phyloP scores from a whole-genome alignment of 2,888 invertebrate species.

The Xanthorhoe designata region DNA sequence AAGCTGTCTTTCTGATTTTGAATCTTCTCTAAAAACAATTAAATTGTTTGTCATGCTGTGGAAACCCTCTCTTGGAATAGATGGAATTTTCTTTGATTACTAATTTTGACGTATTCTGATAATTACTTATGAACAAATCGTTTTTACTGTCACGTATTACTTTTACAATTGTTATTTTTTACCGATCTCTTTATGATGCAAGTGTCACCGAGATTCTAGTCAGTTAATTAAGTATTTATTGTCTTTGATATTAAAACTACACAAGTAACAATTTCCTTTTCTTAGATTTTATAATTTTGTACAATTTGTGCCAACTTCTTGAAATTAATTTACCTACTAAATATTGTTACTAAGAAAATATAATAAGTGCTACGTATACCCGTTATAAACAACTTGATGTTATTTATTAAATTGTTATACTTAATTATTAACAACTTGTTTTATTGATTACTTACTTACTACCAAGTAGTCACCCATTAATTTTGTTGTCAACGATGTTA shows the following conservation, averaged over 20 bases:
- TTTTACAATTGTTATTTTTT: slow-evolving; percentile 18
- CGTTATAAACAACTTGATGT: slow-evolving; percentile 68
- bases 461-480: no score
- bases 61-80: not conserved
- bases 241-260: slow-evolving; percentile 12
- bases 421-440: slow-evolving; percentile 10
- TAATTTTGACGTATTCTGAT: not conserved
- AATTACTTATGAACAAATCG: not conserved
- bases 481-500: no score
- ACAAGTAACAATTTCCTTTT: not conserved
- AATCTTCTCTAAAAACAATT: not conserved
- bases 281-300: slow-evolving; percentile 30
- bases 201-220: slow-evolving; percentile 48
- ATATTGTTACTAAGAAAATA: slow-evolving; percentile 55
- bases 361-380: slow-evolving; percentile 77
- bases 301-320: slow-evolving; percentile 34
- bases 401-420: slow-evolving; percentile 45
- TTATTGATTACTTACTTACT: not conserved
- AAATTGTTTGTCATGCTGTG: not conserved
- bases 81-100: not conserved
- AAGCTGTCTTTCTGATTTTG: not conserved
- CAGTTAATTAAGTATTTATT: slow-evolving; percentile 41
- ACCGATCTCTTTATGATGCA: slow-evolving; percentile 22
- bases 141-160: not conserved
- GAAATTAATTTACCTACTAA: slow-evolving; percentile 32